These are phyloP conservation scores for Mus caroli DNA, from an alignment of 2,797 vertebrate species.

Conservation along the genomic window DNA sequence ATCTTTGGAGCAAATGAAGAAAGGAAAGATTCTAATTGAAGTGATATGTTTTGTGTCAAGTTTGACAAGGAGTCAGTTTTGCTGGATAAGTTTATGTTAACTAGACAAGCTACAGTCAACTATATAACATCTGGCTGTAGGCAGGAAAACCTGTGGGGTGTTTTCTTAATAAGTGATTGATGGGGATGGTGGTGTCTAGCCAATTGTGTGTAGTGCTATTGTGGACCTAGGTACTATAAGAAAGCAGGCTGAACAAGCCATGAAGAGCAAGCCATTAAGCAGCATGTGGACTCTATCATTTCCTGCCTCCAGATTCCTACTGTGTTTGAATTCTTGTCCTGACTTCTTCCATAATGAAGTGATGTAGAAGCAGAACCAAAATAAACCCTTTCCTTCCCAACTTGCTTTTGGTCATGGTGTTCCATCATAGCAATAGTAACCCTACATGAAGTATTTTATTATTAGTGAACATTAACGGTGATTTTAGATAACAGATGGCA, in stretches of 20 bases:
- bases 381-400: not conserved
- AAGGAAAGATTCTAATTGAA: too few relatives aligned
- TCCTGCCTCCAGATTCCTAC: not conserved
- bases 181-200: not conserved
- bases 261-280: not conserved
- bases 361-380: not conserved
- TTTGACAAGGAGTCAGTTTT: too few relatives aligned
- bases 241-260: not conserved
- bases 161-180: too few relatives aligned
- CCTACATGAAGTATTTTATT: not conserved
- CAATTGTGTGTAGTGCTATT: not conserved
- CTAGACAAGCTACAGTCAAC: too few relatives aligned
- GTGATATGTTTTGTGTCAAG: too few relatives aligned
- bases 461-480: not conserved
- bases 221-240: not conserved
- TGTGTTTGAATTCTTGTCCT: not conserved
- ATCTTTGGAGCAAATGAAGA: too few relatives aligned
- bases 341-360: not conserved
- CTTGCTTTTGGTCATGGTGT: not conserved
- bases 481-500: not conserved
- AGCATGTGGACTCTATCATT: not conserved
- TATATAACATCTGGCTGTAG: too few relatives aligned
- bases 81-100: too few relatives aligned
- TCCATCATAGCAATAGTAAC: not conserved
- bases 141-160: too few relatives aligned